phyloP scores from a whole-genome alignment of 30 jellyfish, hydroid and myxozoan genomes.

The Sanderia malayensis region DNA sequence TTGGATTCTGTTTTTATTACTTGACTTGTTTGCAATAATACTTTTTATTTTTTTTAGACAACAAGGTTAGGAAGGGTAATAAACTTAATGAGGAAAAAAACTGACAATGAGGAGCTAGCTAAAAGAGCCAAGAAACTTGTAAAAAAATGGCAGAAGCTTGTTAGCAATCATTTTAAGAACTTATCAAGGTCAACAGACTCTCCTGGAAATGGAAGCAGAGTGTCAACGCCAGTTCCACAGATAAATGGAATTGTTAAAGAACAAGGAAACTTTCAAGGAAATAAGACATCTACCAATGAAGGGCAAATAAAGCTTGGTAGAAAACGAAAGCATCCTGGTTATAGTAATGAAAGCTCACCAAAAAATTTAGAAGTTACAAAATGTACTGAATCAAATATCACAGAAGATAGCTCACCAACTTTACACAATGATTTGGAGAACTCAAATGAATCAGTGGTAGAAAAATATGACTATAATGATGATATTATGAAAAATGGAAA shows the following conservation, averaged over 20 bases:
- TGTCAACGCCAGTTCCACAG: slow-evolving; percentile 43
- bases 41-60: slow-evolving; percentile 47
- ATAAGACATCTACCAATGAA: slow-evolving; percentile 56
- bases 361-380: slow-evolving; percentile 14
- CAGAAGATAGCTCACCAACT: too few relatives aligned
- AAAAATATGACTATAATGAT: too few relatives aligned
- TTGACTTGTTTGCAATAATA: too few relatives aligned
- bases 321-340: slow-evolving; percentile 60
- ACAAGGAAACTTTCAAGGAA: slow-evolving; percentile 9
- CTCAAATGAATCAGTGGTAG: too few relatives aligned
- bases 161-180: slow-evolving; percentile 75
- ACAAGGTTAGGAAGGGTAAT: slow-evolving; percentile 91
- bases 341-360: slow-evolving; percentile 45
- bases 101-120: slow-evolving; percentile 84
- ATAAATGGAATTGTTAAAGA: slow-evolving; percentile 55
- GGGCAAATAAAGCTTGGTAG: slow-evolving; percentile 33
- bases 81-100: slow-evolving; percentile 84
- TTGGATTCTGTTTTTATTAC: too few relatives aligned
- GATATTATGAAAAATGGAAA: too few relatives aligned
- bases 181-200: slow-evolving; percentile 40
- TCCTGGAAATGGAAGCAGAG: slow-evolving; percentile 33
- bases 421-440: too few relatives aligned
- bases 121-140: slow-evolving; percentile 84
- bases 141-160: slow-evolving; percentile 83
- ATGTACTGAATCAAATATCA: too few relatives aligned